Percentiles rank a stretch among this genome's conserved stretches.
Evolutionary conservation across 1,140 invertebrate species (phyloP).

Genomic region (Chrysomallon squamiferum): DNA sequence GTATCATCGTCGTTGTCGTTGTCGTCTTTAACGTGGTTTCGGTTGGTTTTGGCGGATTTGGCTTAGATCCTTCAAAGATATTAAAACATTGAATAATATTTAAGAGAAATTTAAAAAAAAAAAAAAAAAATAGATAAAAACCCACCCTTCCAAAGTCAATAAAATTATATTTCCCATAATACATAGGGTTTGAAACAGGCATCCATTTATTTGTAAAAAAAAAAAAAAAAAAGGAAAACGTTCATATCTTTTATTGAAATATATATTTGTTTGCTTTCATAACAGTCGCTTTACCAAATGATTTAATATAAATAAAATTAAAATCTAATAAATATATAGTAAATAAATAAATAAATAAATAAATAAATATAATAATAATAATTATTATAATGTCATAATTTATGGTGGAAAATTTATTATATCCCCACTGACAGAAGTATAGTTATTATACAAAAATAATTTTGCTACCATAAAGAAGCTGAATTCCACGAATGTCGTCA

Average conservation of each 20-base stretch:
- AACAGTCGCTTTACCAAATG: too few relatives aligned
- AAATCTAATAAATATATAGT: too few relatives aligned
- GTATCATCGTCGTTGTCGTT: constrained; percentile 4
- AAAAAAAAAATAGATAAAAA: background rate
- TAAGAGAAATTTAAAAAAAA: background rate
- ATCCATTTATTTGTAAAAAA: background rate
- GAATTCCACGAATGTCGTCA: constrained; percentile 55
- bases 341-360: too few relatives aligned
- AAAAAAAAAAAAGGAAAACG: background rate
- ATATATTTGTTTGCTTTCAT: too few relatives aligned
- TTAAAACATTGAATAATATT: background rate
- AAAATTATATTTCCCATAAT: background rate
- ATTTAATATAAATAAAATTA: too few relatives aligned
- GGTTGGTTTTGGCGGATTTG: constrained; percentile 1
- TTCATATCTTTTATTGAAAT: background rate
- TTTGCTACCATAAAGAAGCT: constrained; percentile 57
- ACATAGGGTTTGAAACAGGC: background rate
- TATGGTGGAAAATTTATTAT: too few relatives aligned
- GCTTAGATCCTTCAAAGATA: background rate
- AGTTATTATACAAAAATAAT: too few relatives aligned
- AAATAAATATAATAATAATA: too few relatives aligned
- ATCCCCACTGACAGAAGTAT: too few relatives aligned
- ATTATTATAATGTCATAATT: too few relatives aligned
- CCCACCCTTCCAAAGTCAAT: background rate
- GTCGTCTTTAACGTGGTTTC: constrained; percentile 1